Base-by-base conservation (phyloP, 2,888 invertebrate genomes). In the Hololepta plana region DNA sequence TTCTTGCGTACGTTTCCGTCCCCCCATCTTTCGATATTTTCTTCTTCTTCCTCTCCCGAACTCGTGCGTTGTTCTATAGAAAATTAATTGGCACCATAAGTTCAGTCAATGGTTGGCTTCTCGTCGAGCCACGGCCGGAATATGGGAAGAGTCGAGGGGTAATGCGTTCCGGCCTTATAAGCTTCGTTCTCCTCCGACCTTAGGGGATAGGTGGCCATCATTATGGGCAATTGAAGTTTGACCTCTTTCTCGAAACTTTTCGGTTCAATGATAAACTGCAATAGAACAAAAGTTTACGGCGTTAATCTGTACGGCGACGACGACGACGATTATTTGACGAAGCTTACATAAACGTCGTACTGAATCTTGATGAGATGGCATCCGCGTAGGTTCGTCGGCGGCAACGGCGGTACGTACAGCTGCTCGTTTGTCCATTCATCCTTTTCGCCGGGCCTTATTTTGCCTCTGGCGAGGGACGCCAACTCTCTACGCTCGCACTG, bases 291-390 rank as follows among this genome's bases (percentile, higher is more conserved):
- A 16, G n/a, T n/a, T n/a, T n/a, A n/a, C n/a, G n/a, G 26, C 26
- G 17, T 25, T 20, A 25, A 25, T 25, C n/a, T n/a, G n/a, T n/a
- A n/a, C n/a, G n/a, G n/a, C n/a, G n/a, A n/a, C n/a, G n/a, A n/a
- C n/a, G n/a, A n/a, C n/a, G n/a, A n/a, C n/a, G n/a, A n/a, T n/a
- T n/a, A n/a, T n/a, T n/a, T n/a, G n/a, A n/a, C n/a, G n/a, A 12
- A 33, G 72, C 81, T 75, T 53, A 84, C 84, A 51, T 79, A 87
- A 28, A 90, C 82, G 51, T 90, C 87, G 49, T 93, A 93, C 42
- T 82, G 76, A 42, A 93, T 84, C 49, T 80, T 74, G 45, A 93
- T 91, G 42, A 93, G 70, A 55, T 88, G 87, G 51, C 91, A 93
- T 30, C 90, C 90, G 41, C 88, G 67, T 29, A 93, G 64, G 61